Base-by-base conservation (phyloP, 1,140 invertebrate species). In the Olivierus martensii region DNA sequence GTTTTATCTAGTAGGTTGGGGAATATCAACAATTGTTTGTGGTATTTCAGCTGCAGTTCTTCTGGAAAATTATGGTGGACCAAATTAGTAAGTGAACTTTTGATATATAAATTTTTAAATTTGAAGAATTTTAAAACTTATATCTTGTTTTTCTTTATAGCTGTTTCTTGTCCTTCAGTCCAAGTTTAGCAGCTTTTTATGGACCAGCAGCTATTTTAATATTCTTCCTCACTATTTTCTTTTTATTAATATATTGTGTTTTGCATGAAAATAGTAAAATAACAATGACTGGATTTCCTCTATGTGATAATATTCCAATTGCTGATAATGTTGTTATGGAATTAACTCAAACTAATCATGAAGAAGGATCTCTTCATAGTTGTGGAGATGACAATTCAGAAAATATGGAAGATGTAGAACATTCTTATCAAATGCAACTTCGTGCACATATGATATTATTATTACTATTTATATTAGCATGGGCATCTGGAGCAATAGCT, bases 21-120 rank as follows among this genome's bases (percentile, higher is more conserved):
- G 88, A 11, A 83, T 92, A 37, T 81, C 83, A 3, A 67, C 87
- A 39, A 87, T 92, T 36, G 80, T 93, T 0, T 90, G 87, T 65
- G 89, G 88, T 11, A 87, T 93, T 58, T 87, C 84, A 10, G 86
- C 83, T 0, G 87, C 89, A 7, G 86, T 92, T 1, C 89, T 90
- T 65, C 71, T 90, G 52, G 78, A 80, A 36, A 83, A 89, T 62
- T 92, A 93, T 62, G 78, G 77, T 2, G 65, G 67, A n/a, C 59
- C 61, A 37, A 56, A 66, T 37, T 82, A 84, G 67, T 69, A 61
- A 67, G 68, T 63, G 44, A 50, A 1, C 66, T 28, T 9, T 28
- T 2, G 4, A 28, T 28, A 28, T 1, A 28, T 28, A 28, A 1
- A 28, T 28, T 6, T 6, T 6, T 28, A 28, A 28, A 28, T 28